Evolutionary conservation across 2,888 invertebrate species (phyloP), one percentile per base, ranked within the genome.

Genomic region (Lamellibrachia columna): DNA sequence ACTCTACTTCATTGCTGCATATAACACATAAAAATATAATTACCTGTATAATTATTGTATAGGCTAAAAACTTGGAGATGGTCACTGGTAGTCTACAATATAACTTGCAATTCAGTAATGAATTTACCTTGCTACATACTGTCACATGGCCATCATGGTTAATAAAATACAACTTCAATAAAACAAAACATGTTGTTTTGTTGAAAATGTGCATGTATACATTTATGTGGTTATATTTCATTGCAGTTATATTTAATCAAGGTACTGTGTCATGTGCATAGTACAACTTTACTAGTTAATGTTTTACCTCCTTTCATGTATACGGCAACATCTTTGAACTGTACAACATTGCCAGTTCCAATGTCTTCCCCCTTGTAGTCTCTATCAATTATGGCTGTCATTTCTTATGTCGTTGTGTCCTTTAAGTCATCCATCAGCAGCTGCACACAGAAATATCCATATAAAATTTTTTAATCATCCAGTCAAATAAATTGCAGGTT

Each of bases 291-390:
- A 4, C 75, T 55, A 55, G n/a, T 22, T 60, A 40, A 40, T 40
- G 40, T 40, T 40, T 75, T 75, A 75, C 75, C 75, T 75, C 75
- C 75, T 4, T n/a, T 75, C 75, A 75, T 75, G 22, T 75, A 75
- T 22, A 75, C 75, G n/a, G 75, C 75, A 15, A 75, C 75, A 75
- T 75, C 75, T 75, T 75, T 75, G 75, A 75, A 75, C 75, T 75
- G 75, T 22, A 75, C 75, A 75, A 75, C 75, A 75, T 75, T 75
- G 22, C 75, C 75, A 6, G 75, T 75, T 22, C 75, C n/a, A 4
- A 75, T 22, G 75, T 6, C 75, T 4, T 75, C 75, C 6, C 75
- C 75, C 75, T 11, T 75, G 22, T 75, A 75, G 22, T 75, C 75
- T 75, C 75, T 75, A 22, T 75, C 75, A 75, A 11, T 15, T 75